Evolutionary conservation across 2,113 vertebrate genomes (phyloP).

Genomic region (Rhinopomastus cyanomelas): DNA sequence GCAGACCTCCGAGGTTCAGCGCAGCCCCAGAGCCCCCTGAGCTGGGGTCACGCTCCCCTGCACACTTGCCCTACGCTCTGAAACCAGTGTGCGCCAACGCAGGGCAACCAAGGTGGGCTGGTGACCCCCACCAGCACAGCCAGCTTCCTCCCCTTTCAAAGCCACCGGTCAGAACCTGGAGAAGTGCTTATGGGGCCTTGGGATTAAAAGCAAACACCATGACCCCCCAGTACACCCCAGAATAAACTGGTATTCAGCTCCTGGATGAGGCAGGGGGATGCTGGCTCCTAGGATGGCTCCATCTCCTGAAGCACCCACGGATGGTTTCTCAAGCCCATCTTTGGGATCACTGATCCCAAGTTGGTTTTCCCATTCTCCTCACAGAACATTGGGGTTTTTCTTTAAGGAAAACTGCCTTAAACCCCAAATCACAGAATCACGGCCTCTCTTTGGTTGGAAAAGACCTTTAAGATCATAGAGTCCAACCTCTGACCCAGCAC

Average conservation of each 20-base stretch:
- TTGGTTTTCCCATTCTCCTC: neutral
- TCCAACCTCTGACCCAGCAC: no score
- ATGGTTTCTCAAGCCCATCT: neutral
- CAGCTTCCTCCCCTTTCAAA: neutral
- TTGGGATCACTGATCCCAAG: neutral
- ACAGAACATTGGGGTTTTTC: neutral
- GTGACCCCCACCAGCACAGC: no score
- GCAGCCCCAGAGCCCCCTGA: no score
- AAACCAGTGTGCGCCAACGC: no score
- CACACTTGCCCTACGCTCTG: no score
- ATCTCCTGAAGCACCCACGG: rapidly evolving
- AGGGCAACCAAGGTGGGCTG: no score
- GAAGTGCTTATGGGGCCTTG: neutral
- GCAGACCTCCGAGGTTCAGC: no score
- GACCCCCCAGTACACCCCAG: rapidly evolving
- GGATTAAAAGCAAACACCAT: neutral
- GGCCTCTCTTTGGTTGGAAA: no score
- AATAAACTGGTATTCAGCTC: rapidly evolving
- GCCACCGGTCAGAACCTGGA: neutral
- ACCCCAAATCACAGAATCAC: neutral
- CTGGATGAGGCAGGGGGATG: rapidly evolving
- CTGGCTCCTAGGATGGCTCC: neutral
- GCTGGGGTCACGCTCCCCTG: no score
- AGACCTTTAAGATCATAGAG: no score
- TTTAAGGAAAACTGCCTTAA: neutral